Conservation (phyloP, 1,140 invertebrate genomes). For the Gryon sp. region DNA sequence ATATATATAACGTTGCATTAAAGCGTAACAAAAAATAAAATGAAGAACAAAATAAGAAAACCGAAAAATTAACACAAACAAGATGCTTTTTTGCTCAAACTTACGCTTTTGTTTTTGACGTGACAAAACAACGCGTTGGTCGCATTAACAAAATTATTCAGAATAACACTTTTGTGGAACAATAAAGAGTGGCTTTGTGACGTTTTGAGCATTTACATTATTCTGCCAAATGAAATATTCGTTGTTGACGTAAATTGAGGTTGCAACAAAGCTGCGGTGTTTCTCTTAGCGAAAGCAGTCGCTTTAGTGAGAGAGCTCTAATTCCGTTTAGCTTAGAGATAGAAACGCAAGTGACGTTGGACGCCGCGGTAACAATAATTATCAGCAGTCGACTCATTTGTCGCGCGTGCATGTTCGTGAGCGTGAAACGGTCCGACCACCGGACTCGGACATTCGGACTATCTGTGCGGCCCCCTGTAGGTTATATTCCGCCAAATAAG, state of each 20-base stretch:
- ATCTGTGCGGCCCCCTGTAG: slow-evolving; percentile 17
- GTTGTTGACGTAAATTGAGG: slow-evolving; percentile 61
- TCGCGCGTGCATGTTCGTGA: slow-evolving; percentile 40
- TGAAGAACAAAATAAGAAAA: too few relatives aligned
- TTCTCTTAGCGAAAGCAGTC: slow-evolving; percentile 46
- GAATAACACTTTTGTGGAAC: slow-evolving; percentile 51
- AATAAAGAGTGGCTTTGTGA: slow-evolving; percentile 36
- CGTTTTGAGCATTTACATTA: slow-evolving; percentile 52
- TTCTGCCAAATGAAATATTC: slow-evolving; percentile 55
- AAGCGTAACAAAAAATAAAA: too few relatives aligned
- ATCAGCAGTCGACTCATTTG: slow-evolving; percentile 63
- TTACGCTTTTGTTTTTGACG: slow-evolving; percentile 10
- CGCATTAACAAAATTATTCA: slow-evolving; percentile 56
- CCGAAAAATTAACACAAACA: slow-evolving; percentile 8
- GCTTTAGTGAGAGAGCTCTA: slow-evolving; percentile 51
- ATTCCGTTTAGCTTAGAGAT: slow-evolving; percentile 58
- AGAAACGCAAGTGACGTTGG: slow-evolving; percentile 61
- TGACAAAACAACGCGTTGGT: slow-evolving; percentile 29
- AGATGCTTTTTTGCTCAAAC: neutral
- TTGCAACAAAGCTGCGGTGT: slow-evolving; percentile 50
- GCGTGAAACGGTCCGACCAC: slow-evolving; percentile 39
- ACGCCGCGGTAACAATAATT: slow-evolving; percentile 49
- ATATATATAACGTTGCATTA: too few relatives aligned
- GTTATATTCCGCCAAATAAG: slow-evolving; percentile 45
- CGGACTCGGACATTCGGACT: slow-evolving; percentile 37